These are phyloP conservation scores for Megalops cyprinoides DNA, from an alignment of 2,797 vertebrate genomes.

Conservation along the genomic window DNA sequence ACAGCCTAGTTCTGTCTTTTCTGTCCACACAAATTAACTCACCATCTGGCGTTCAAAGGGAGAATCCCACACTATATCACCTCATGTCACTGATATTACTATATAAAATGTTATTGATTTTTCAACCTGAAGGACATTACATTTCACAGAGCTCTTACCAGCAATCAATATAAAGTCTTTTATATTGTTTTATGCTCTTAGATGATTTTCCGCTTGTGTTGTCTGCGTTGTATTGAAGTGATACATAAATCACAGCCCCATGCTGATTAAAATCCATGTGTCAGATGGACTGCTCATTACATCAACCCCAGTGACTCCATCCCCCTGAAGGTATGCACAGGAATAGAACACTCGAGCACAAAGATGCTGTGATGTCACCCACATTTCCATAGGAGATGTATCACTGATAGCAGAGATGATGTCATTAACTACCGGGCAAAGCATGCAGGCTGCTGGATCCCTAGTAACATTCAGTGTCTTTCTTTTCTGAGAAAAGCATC, in stretches of 20 bases:
- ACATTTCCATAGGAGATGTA: constrained; percentile 4
- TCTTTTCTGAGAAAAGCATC: not conserved
- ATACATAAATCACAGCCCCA: not conserved
- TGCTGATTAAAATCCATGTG: not conserved
- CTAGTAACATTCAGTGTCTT: not conserved
- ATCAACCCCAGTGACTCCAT: constrained; percentile 10
- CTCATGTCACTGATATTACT: not conserved
- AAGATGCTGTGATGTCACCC: constrained; percentile 10
- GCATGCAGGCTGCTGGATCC: not conserved
- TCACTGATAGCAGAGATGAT: constrained; percentile 17
- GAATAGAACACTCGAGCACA: not conserved
- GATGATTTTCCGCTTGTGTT: not conserved
- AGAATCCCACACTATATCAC: not conserved
- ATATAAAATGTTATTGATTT: not conserved
- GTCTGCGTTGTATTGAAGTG: not conserved
- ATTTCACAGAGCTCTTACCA: not conserved
- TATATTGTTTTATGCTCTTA: not conserved
- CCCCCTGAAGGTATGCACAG: constrained; percentile 3
- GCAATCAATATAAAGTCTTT: constrained; percentile 2
- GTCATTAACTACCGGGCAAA: not conserved
- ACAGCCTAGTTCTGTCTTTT: too few relatives aligned
- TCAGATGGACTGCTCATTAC: constrained; percentile 1
- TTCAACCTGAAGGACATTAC: not conserved
- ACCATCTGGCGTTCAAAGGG: not conserved
- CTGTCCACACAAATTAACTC: not conserved